These are phyloP conservation scores for Muraenolepis orangiensis DNA, from an alignment of 2,797 vertebrate species.

Conservation along the genomic window DNA sequence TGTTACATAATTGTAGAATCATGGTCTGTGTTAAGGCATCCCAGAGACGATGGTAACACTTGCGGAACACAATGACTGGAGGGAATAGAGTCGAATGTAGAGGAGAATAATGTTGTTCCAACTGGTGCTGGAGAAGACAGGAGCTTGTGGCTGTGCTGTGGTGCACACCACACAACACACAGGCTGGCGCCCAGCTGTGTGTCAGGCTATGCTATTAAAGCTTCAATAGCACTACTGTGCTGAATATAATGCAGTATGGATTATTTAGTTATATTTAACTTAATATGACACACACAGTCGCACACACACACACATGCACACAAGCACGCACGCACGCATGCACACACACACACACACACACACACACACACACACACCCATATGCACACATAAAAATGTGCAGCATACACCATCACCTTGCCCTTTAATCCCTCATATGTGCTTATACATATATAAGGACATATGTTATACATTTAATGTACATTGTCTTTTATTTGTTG, in stretches of 20 bases:
- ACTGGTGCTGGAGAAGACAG: no score
- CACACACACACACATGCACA: no score
- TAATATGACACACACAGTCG: background rate
- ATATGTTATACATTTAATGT: background rate
- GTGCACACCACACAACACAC: background rate
- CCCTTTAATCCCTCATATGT: background rate
- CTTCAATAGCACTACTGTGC: background rate
- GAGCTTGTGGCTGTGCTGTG: background rate
- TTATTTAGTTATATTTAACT: background rate
- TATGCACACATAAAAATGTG: no score
- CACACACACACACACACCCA: background rate
- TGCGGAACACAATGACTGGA: background rate
- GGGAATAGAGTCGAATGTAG: background rate
- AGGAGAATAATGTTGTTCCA: background rate
- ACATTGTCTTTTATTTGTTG: background rate
- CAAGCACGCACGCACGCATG: no score
- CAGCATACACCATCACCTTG: background rate
- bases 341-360: background rate
- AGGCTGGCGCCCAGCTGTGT: background rate
- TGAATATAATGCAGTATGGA: background rate
- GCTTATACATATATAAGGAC: no score
- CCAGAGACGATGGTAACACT: no score
- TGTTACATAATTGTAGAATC: background rate
- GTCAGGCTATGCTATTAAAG: background rate
- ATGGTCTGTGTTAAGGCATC: background rate